phyloP scores from a whole-genome alignment of 1,140 invertebrate genomes.

The Drosophila nigrodunni region DNA sequence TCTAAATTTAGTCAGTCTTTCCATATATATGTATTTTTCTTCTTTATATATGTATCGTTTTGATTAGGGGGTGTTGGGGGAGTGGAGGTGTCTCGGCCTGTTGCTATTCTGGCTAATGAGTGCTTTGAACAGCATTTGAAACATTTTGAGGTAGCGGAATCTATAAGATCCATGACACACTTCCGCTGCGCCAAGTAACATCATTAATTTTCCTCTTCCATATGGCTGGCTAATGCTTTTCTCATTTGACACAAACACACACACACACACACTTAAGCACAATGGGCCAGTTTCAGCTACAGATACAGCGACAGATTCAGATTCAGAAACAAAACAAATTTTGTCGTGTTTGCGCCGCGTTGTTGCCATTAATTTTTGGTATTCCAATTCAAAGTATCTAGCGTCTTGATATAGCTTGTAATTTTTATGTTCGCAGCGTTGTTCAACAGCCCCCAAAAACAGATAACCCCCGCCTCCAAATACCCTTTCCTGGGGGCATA shows the following conservation, averaged over 20 bases:
- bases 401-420: conserved; percentile 72
- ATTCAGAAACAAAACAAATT: conserved; percentile 66
- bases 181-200: conserved; percentile 72
- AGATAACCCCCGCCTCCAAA: conserved; percentile 1
- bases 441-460: conserved; percentile 29
- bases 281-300: conserved; percentile 55
- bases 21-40: conserved; percentile 57
- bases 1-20: conserved; percentile 49
- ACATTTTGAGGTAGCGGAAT: conserved; percentile 38
- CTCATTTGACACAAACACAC: conserved; percentile 52
- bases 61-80: conserved; percentile 58
- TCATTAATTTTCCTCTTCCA: conserved; percentile 77
- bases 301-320: neutral
- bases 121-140: conserved; percentile 27
- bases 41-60: conserved; percentile 34
- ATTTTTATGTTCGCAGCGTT: conserved; percentile 79
- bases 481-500: conserved; percentile 6
- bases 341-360: conserved; percentile 69
- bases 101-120: conserved; percentile 60
- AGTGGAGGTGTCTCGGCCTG: conserved; percentile 35
- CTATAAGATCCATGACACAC: conserved; percentile 72
- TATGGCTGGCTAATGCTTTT: conserved; percentile 55
- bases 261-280: conserved; percentile 21
- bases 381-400: conserved; percentile 28
- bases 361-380: conserved; percentile 76